A percentile compares a stretch with the other conserved stretches of the same genome.
Evolutionary conservation across 2,888 invertebrate species (phyloP).

Genomic region (Heliconius aoede): DNA sequence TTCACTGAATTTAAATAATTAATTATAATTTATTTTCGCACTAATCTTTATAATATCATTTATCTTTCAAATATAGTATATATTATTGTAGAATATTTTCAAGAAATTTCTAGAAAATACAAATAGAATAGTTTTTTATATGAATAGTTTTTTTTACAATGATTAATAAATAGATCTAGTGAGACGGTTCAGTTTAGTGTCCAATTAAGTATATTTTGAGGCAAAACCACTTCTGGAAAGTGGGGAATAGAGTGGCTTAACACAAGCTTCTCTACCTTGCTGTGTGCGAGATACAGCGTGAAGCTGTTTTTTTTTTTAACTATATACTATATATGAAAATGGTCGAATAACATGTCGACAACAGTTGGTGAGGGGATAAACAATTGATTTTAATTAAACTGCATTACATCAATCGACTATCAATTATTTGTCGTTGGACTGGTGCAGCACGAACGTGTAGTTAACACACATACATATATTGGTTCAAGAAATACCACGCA

Average conservation of each 20-base stretch:
- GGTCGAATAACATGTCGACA: conserved; percentile 30
- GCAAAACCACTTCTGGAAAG: no score
- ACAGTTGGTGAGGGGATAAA: conserved; percentile 50
- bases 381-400: conserved; percentile 70
- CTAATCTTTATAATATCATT: neutral
- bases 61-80: neutral
- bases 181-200: no score
- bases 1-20: neutral
- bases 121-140: no score
- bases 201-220: no score
- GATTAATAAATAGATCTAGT: no score
- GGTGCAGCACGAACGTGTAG: conserved; percentile 16
- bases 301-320: no score
- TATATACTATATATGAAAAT: conserved; percentile 8
- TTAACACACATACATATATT: conserved; percentile 15
- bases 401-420: conserved; percentile 61
- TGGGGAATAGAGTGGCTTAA: no score
- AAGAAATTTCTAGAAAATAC: neutral
- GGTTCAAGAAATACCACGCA: neutral
- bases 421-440: conserved; percentile 59
- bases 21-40: neutral
- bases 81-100: neutral
- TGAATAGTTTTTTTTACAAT: no score
- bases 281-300: no score
- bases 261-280: no score